A percentile compares a stretch with the other conserved stretches of the same genome.
Conservation (phyloP, 2,113 vertebrate genomes). For the Alouatta palliata region DNA sequence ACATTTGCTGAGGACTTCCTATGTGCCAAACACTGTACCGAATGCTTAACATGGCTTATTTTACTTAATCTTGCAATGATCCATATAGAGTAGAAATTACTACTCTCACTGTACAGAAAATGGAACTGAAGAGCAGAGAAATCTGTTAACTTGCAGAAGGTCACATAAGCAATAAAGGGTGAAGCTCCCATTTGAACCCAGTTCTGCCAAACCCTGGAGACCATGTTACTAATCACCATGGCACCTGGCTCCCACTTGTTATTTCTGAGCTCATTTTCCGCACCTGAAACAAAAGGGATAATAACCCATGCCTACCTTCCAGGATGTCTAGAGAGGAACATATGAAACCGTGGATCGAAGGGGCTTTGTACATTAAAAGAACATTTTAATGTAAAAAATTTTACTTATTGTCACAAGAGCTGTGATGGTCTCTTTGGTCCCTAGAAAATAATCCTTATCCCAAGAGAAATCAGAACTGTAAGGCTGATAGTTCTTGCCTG, state of each 20-base stretch:
- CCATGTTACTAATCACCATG: background rate
- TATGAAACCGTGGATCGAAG: background rate
- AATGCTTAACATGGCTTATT: background rate
- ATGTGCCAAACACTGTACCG: background rate
- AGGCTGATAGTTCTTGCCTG: background rate
- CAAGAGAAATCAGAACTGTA: background rate
- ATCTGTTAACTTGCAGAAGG: background rate
- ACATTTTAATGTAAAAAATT: background rate
- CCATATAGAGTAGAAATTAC: background rate
- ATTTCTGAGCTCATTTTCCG: background rate
- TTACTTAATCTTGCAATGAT: background rate
- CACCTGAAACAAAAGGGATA: background rate
- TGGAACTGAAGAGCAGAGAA: background rate
- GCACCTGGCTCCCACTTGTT: background rate
- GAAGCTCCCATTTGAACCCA: slow-evolving; percentile 13
- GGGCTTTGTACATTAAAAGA: background rate
- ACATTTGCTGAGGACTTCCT: background rate
- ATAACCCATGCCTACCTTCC: background rate
- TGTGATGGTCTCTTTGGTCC: background rate
- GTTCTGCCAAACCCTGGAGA: background rate
- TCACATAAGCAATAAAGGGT: background rate
- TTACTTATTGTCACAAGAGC: background rate
- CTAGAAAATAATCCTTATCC: background rate
- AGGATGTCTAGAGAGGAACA: background rate
- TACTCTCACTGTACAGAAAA: background rate